phyloP scores from a whole-genome alignment of 2,113 vertebrate species.

The Cynoglossus semilaevis region DNA sequence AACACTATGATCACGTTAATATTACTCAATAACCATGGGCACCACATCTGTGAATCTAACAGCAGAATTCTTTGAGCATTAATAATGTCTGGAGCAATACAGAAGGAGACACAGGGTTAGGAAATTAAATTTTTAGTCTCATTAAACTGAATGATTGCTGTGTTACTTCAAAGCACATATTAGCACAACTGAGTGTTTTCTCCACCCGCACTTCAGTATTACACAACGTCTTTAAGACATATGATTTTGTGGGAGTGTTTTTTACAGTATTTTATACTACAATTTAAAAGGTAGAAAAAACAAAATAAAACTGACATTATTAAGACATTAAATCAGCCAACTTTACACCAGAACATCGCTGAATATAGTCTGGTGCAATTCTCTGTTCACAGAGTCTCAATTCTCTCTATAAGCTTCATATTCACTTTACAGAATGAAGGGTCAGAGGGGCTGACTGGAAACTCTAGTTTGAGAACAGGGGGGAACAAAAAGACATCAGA shows the following conservation, averaged over 20 bases:
- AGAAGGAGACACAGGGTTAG: not conserved
- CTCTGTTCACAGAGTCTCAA: not conserved
- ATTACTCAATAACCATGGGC: too few relatives aligned
- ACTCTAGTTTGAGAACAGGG: constrained; percentile 38
- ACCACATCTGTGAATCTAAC: too few relatives aligned
- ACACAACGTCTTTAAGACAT: constrained; percentile 24
- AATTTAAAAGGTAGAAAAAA: not conserved
- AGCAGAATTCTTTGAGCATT: too few relatives aligned
- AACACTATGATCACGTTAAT: too few relatives aligned
- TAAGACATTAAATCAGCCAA: not conserved
- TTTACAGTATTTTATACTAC: not conserved
- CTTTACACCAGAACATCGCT: not conserved
- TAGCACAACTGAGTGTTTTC: constrained; percentile 2
- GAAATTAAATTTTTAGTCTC: constrained; percentile 5
- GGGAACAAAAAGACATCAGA: constrained; percentile 10
- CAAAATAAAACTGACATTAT: not conserved
- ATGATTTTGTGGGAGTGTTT: constrained; percentile 24
- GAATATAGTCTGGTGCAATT: not conserved
- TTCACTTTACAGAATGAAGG: not conserved
- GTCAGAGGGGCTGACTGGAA: constrained; percentile 32
- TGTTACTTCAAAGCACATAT: not conserved
- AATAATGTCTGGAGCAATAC: constrained; percentile 1
- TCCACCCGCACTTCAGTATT: constrained; percentile 10
- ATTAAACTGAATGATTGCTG: constrained; percentile 2
- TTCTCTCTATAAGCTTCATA: not conserved